A percentile compares a stretch with the other conserved stretches of the same genome.
Evolutionary conservation across 2,113 vertebrate genomes (phyloP).

Genomic region (Azemiops feae): DNA sequence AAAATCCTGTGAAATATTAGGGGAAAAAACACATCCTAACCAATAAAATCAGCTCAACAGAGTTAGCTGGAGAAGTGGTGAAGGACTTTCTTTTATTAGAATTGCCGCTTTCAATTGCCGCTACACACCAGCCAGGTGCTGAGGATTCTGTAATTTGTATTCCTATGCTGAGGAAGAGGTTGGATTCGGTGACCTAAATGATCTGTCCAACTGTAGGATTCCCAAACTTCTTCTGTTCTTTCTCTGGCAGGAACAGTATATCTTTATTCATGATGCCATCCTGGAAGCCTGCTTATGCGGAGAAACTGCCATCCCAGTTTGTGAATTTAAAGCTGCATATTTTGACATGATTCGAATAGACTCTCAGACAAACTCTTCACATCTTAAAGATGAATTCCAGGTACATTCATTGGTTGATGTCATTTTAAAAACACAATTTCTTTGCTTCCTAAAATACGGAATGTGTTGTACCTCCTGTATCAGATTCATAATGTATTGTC

Average conservation of each 20-base stretch:
- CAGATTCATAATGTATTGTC: constrained; percentile 21
- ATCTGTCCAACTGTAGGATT: background rate
- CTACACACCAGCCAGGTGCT: background rate
- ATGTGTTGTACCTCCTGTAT: constrained; percentile 47
- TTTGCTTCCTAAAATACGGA: constrained; percentile 29
- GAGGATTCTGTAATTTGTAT: background rate
- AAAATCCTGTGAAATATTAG: background rate
- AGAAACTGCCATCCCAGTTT: constrained; percentile 95
- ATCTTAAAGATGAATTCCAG: constrained; percentile 99
- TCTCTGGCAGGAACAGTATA: constrained; percentile 92
- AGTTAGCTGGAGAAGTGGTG: background rate
- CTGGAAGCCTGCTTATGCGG: constrained; percentile 97
- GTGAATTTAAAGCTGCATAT: constrained; percentile 97
- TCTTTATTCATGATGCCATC: constrained; percentile 99
- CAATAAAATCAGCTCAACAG: background rate
- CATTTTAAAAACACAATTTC: constrained; percentile 36
- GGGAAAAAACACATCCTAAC: background rate
- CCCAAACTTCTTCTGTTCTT: constrained; percentile 39
- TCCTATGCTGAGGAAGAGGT: background rate
- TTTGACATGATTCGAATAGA: constrained; percentile 99
- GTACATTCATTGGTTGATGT: constrained; percentile 67
- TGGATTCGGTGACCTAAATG: background rate
- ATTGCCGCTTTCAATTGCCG: background rate
- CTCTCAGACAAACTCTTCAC: constrained; percentile 97
- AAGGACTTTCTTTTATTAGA: background rate